Base-by-base conservation (phyloP, 2,888 invertebrate species). In the Hyposoter didymator region DNA sequence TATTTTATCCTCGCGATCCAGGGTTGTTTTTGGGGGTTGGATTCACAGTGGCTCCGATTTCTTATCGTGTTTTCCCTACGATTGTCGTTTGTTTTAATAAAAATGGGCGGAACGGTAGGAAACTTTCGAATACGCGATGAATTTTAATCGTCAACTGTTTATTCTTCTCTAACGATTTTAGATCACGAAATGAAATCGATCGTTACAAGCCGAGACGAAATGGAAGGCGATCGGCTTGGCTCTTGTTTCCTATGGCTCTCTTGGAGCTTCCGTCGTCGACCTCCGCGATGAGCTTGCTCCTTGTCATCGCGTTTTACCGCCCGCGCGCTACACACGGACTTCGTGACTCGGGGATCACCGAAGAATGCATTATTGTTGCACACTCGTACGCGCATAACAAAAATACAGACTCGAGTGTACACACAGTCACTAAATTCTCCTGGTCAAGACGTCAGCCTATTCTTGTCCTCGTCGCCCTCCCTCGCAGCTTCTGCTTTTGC, bases 281-380 rank as follows among this genome's bases (percentile, higher is more conserved):
- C 85, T 82, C 84, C 86, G 35, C 82, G 84, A 78, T 66, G 78
- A 70, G 32, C 17, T 35, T 22, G 73, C 70, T 35, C 64, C 75
- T 75, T 80, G 74, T 82, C 84, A 82, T 78, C 84, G 76, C 43
- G 14, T 80, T 81, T 78, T 47, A 78, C 62, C 78, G 62, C 35
- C 45, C 84, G 85, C 70, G 72, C 81, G 67, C 85, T 28, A 55
- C 76, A 72, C 82, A 82, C 82, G 78, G 82, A 39, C 81, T 87
- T 87, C 87, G 87, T 87, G 87, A 87, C 86, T 87, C 72, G 55
- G 52, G 59, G 84, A 84, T 87, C 82, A 85, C 76, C 87, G 87
- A 85, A 84, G 87, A 87, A 87, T 87, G 87, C 84, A 85, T 86
- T 84, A 87, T 86, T 84, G 85, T 84, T 84, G 84, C 81, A 69